Percentiles rank a stretch among this genome's conserved stretches.
Evolutionary conservation across 1,140 invertebrate species (phyloP).

Genomic region (Dreissena polymorpha): DNA sequence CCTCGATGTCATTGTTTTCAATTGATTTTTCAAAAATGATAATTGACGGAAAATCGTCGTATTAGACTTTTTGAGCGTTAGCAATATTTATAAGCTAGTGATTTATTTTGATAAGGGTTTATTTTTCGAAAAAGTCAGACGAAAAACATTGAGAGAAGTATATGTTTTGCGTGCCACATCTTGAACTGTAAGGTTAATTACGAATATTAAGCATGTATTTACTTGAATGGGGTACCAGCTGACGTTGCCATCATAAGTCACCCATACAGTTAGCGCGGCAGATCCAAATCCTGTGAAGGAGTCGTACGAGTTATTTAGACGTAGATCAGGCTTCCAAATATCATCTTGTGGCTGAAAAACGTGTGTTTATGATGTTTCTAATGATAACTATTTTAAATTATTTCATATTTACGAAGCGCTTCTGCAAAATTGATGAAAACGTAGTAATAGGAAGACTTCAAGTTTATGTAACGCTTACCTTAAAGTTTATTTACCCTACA

Average conservation of each 20-base stretch:
- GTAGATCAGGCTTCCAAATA: conserved; percentile 58
- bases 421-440: no score
- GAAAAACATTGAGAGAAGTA: background rate
- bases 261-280: background rate
- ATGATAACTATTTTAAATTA: no score
- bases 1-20: no score
- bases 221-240: conserved; percentile 41
- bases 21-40: no score
- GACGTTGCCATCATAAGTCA: background rate
- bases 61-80: no score
- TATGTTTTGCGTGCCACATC: background rate
- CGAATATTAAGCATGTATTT: background rate
- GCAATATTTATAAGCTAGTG: background rate
- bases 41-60: no score
- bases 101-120: background rate
- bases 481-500: no score
- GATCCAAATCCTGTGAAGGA: conserved; percentile 53
- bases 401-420: no score
- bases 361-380: no score
- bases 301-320: conserved; percentile 44
- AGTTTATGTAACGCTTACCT: no score
- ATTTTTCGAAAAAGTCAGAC: background rate
- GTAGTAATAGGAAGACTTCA: no score
- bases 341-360: conserved; percentile 54
- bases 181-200: background rate